These are phyloP conservation scores for Cynocephalus volans DNA, from an alignment of 2,113 vertebrate genomes.

Conservation along the genomic window DNA sequence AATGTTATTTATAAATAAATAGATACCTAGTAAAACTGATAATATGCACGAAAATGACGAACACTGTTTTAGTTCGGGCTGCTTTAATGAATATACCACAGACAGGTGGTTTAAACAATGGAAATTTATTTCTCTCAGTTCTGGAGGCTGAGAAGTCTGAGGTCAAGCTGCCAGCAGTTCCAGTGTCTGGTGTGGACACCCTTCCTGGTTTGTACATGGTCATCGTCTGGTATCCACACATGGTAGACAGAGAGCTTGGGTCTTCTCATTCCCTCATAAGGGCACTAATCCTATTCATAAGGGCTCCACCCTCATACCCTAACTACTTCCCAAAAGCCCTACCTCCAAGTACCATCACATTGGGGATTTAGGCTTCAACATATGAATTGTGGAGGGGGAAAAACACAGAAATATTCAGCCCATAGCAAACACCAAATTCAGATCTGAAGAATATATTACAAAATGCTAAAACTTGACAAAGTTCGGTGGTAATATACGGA, in stretches of 20 bases:
- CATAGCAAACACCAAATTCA: not conserved
- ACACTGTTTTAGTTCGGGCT: not conserved
- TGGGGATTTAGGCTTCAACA: not conserved
- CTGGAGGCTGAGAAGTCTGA: not conserved
- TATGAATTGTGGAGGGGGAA: not conserved
- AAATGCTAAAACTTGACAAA: not conserved
- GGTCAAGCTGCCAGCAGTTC: not conserved
- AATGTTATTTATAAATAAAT: not conserved
- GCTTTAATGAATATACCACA: not conserved
- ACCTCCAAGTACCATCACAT: not conserved
- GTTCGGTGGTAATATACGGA: not conserved
- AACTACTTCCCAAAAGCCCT: too few species aligned
- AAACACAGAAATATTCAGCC: not conserved
- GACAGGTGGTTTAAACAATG: not conserved
- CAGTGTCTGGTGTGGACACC: not conserved
- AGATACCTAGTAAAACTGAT: not conserved
- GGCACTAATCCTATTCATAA: not conserved
- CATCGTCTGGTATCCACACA: not conserved
- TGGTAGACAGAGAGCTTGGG: not conserved
- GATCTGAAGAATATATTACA: not conserved
- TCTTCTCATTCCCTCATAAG: not conserved
- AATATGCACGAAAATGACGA: not conserved
- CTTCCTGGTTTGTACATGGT: not conserved
- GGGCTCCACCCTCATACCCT: not conserved
- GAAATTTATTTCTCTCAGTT: not conserved